Percentiles rank a stretch among this genome's conserved stretches.
phyloP scores from a whole-genome alignment of 2,888 invertebrate species.

The Geophilus truncorum region DNA sequence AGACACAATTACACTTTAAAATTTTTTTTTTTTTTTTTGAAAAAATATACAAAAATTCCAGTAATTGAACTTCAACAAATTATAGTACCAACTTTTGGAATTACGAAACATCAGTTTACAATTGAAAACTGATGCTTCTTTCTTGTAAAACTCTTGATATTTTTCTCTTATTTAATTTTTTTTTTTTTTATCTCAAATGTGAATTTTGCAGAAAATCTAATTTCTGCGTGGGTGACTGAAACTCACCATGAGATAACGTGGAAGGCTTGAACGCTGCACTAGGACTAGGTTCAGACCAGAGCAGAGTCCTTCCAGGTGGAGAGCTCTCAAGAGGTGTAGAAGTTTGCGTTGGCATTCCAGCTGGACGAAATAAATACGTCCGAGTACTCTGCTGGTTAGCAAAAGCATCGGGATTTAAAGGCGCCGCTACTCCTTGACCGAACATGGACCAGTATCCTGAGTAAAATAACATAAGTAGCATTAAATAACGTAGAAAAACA shows the following conservation, averaged over 20 bases:
- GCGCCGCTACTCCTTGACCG: not conserved
- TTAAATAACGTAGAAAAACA: not conserved
- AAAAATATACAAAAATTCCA: not conserved
- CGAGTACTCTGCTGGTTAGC: not conserved
- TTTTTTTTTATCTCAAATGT: not conserved
- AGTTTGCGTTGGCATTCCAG: not conserved
- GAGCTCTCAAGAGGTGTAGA: not conserved
- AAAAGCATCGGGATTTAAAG: not conserved
- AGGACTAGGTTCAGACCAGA: not conserved
- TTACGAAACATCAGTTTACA: not conserved
- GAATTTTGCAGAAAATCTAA: not conserved
- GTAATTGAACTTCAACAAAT: not conserved
- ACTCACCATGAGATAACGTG: not conserved
- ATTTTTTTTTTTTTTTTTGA: not conserved
- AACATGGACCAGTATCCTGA: constrained; percentile 33
- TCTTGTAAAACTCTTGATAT: not conserved
- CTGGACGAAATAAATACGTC: constrained; percentile 7
- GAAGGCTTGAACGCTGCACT: not conserved
- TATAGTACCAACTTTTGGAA: not conserved
- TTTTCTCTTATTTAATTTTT: not conserved
- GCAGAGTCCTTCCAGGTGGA: not conserved
- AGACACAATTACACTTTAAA: not conserved
- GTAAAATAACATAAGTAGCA: not conserved
- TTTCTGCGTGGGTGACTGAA: not conserved
- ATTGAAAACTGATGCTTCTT: not conserved